Evolutionary conservation across 2,113 vertebrate genomes (phyloP).

Genomic region (Ivindomyrus marchei): DNA sequence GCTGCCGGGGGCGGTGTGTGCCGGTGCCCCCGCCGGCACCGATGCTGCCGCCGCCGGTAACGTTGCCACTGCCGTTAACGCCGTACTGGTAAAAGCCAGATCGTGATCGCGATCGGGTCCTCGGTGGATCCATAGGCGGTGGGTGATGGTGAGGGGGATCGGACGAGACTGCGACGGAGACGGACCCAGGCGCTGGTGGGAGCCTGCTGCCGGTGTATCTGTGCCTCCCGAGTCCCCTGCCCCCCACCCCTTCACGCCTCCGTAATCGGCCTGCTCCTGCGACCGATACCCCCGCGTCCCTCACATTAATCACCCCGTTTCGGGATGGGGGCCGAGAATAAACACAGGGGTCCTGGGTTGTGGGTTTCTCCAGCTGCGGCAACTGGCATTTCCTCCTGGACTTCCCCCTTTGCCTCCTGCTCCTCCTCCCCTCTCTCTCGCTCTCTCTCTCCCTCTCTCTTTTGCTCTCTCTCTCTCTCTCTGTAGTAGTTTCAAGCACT

Average conservation of each 20-base stretch:
- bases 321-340: constrained; percentile 61
- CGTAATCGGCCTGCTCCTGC: constrained; percentile 54
- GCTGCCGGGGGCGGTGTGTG: constrained; percentile 33
- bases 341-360: constrained; percentile 61
- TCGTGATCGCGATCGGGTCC: constrained; percentile 68
- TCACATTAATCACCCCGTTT: constrained; percentile 65
- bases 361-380: constrained; percentile 63
- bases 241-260: constrained; percentile 59
- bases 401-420: not conserved
- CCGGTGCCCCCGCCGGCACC: constrained; percentile 36
- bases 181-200: constrained; percentile 48
- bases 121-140: constrained; percentile 63
- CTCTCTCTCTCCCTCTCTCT: not conserved
- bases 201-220: constrained; percentile 52
- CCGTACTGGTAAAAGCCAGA: constrained; percentile 67
- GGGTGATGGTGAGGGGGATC: constrained; percentile 51
- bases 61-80: constrained; percentile 49
- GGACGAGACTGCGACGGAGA: constrained; percentile 54
- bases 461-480: not conserved
- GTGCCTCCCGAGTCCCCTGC: constrained; percentile 48
- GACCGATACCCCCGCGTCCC: constrained; percentile 54
- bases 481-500: constrained; percentile 14
- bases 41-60: constrained; percentile 37
- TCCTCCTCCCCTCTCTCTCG: not conserved
- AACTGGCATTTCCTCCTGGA: constrained; percentile 71